These are phyloP conservation scores for Polietes domitor DNA, from an alignment of 2,888 invertebrate genomes.

Conservation along the genomic window DNA sequence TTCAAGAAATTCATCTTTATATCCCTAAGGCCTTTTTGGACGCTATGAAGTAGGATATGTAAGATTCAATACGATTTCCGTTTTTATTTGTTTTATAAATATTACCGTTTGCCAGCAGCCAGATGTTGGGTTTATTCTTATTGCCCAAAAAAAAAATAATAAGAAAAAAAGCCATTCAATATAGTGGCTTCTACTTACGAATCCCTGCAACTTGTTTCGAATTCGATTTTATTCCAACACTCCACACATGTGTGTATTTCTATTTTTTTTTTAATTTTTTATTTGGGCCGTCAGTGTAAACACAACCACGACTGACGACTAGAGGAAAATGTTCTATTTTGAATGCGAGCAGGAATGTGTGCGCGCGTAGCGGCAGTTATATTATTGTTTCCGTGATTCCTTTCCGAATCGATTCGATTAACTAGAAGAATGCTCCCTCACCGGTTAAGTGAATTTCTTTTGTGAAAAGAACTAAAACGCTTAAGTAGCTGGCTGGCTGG, in stretches of 20 bases:
- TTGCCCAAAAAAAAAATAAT: no score
- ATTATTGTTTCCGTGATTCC: not conserved
- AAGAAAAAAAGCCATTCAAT: no score
- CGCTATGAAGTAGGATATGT: no score
- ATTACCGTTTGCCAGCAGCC: no score
- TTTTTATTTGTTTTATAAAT: no score
- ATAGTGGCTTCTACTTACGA: no score
- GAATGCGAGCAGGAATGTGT: not conserved
- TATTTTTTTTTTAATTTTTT: no score
- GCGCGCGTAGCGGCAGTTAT: not conserved
- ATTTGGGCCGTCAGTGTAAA: no score
- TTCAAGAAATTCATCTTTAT: no score
- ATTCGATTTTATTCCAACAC: not conserved
- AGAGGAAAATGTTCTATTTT: not conserved
- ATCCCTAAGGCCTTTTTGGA: no score
- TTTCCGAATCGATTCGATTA: not conserved
- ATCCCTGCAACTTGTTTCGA: not conserved
- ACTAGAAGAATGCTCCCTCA: not conserved
- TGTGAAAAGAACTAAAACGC: not conserved
- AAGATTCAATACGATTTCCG: no score
- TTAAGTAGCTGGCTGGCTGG: conserved; percentile 2
- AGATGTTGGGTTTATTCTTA: no score
- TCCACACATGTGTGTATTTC: not conserved
- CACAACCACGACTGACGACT: not conserved
- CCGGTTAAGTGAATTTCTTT: not conserved